Conservation (phyloP, 2,797 vertebrate genomes). For the Brotula barbata region DNA sequence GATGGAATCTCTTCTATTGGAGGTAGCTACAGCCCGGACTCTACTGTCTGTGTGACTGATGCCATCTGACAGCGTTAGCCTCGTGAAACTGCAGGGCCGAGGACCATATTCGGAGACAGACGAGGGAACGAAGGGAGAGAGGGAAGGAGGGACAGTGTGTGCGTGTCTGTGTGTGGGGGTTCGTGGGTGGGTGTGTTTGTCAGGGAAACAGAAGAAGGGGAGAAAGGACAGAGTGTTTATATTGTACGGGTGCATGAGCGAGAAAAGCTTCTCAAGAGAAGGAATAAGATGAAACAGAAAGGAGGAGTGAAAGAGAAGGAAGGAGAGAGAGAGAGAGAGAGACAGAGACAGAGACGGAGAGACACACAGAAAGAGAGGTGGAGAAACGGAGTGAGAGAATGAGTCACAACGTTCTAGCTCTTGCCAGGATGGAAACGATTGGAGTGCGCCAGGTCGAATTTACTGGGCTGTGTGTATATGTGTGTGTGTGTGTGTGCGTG, state of each 20-base stretch:
- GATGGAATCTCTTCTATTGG: slow-evolving; percentile 27
- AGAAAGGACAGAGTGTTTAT: slow-evolving; percentile 14
- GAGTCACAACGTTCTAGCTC: slow-evolving; percentile 67
- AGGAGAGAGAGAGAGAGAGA: slow-evolving; percentile 25
- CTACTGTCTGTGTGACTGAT: slow-evolving; percentile 24
- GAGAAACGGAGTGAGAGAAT: slow-evolving; percentile 55
- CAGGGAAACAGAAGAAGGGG: neutral
- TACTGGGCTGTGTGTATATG: slow-evolving; percentile 40
- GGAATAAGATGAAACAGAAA: neutral
- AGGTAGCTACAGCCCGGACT: slow-evolving; percentile 38
- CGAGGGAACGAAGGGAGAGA: slow-evolving; percentile 9
- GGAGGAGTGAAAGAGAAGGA: slow-evolving; percentile 2
- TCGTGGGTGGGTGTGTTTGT: no score
- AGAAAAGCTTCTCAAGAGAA: slow-evolving; percentile 5
- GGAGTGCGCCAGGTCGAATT: slow-evolving; percentile 58
- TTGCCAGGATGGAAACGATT: slow-evolving; percentile 72
- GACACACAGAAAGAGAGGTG: no score
- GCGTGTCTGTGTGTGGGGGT: no score
- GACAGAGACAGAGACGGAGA: slow-evolving; percentile 27
- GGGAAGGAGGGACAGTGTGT: neutral
- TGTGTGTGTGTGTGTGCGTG: slow-evolving; percentile 31
- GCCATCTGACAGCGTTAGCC: slow-evolving; percentile 16
- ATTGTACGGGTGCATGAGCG: slow-evolving; percentile 5
- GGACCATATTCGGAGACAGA: slow-evolving; percentile 49
- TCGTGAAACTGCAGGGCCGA: slow-evolving; percentile 43